These are phyloP conservation scores for Platerodrilus igneus DNA, from an alignment of 2,888 invertebrate species.

Conservation along the genomic window DNA sequence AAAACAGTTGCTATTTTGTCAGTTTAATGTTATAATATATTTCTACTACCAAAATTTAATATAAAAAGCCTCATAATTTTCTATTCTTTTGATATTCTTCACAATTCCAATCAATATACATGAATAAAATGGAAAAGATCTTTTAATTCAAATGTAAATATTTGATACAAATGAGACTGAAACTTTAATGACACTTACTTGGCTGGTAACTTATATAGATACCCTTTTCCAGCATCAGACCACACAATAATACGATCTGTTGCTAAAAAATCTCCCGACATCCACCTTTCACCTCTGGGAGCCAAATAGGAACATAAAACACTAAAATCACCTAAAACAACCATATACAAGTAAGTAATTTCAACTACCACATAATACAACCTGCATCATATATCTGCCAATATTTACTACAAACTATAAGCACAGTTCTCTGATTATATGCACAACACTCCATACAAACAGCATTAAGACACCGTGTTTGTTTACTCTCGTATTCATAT, in stretches of 20 bases:
- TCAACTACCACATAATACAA: slow-evolving; percentile 36
- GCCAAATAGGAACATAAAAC: slow-evolving; percentile 88
- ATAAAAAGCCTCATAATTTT: no score
- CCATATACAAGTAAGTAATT: slow-evolving; percentile 14
- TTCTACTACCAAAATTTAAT: no score
- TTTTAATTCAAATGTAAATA: no score
- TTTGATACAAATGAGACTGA: no score
- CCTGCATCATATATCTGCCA: slow-evolving; percentile 89
- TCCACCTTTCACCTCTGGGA: slow-evolving; percentile 88
- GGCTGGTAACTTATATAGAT: slow-evolving; percentile 90
- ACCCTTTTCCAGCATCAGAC: slow-evolving; percentile 95
- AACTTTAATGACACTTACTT: slow-evolving; percentile 88
- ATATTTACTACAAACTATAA: slow-evolving; percentile 94
- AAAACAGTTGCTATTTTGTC: no score
- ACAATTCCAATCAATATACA: no score
- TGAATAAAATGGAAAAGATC: no score
- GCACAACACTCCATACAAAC: slow-evolving; percentile 89
- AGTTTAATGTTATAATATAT: no score
- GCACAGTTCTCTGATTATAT: slow-evolving; percentile 92
- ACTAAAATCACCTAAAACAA: slow-evolving; percentile 81
- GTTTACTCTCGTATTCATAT: slow-evolving; percentile 96
- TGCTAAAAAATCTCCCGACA: slow-evolving; percentile 90
- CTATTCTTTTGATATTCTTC: neutral
- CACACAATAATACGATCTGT: slow-evolving; percentile 90
- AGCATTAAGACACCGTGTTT: slow-evolving; percentile 91